phyloP scores from a whole-genome alignment of 2,113 vertebrate genomes.

The Cephalopterus ornatus region DNA sequence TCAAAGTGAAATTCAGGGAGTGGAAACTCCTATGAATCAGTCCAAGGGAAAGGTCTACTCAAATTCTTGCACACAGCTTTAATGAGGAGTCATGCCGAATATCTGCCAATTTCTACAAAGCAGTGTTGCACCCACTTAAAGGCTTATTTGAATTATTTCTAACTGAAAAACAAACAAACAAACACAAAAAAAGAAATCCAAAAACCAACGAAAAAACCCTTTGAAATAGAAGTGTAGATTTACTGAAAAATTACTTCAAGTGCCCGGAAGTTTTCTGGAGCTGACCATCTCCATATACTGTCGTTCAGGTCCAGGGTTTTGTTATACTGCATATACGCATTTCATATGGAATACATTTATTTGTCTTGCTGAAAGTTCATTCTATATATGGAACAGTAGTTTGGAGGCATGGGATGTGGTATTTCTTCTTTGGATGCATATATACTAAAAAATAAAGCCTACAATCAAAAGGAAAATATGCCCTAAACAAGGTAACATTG shows the following conservation, averaged over 20 bases:
- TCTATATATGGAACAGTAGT: neutral
- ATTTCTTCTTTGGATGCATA: neutral
- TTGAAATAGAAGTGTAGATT: neutral
- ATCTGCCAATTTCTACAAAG: neutral
- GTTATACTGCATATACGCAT: neutral
- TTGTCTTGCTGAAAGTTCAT: neutral
- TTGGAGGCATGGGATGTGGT: neutral
- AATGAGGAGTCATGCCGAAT: neutral
- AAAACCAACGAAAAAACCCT: neutral
- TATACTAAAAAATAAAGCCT: neutral
- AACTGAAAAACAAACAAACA: neutral
- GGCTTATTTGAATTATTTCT: neutral
- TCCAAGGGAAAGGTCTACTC: slow-evolving; percentile 22
- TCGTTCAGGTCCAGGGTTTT: neutral
- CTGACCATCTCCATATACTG: neutral
- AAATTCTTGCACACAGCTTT: slow-evolving; percentile 8
- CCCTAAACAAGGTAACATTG: neutral
- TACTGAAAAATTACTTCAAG: neutral
- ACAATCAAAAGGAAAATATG: neutral
- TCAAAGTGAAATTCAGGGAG: slow-evolving; percentile 13
- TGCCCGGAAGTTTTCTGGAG: neutral
- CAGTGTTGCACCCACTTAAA: neutral
- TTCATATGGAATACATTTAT: neutral
- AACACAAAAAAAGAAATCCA: neutral
- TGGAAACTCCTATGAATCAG: slow-evolving; percentile 27